Evolutionary conservation across 2,797 vertebrate species (phyloP).

Genomic region (Hozukius guyotensis): DNA sequence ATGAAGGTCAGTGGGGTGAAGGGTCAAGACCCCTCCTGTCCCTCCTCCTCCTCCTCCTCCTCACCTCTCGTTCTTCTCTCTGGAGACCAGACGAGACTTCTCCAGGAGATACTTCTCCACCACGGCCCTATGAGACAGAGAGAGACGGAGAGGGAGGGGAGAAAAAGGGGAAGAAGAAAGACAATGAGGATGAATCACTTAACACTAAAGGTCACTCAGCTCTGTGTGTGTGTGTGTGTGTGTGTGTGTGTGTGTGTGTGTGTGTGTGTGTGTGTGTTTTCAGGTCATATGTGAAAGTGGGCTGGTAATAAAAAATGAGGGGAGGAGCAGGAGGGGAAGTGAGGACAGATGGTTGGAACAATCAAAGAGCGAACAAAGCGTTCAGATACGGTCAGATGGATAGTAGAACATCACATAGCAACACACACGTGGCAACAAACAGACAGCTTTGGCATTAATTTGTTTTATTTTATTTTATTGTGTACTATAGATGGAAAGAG

Average conservation of each 20-base stretch:
- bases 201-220: constrained; percentile 49
- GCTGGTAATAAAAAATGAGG: constrained; percentile 33
- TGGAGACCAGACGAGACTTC: constrained; percentile 97
- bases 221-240: not conserved
- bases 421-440: not conserved
- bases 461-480: not conserved
- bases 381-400: constrained; percentile 8
- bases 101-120: constrained; percentile 99
- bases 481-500: not conserved
- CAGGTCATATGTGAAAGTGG: constrained; percentile 56
- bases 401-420: constrained; percentile 4
- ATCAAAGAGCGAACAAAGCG: constrained; percentile 45
- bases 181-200: constrained; percentile 61
- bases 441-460: not conserved
- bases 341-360: constrained; percentile 65
- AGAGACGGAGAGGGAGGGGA: not conserved
- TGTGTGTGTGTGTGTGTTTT: constrained; percentile 3
- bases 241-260: not conserved
- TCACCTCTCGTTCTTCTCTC: constrained; percentile 98
- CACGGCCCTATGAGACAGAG: constrained; percentile 85
- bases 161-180: constrained; percentile 30
- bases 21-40: constrained; percentile 29
- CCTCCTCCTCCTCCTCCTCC: constrained; percentile 13
- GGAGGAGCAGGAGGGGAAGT: constrained; percentile 40
- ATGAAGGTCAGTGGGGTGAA: constrained; percentile 38